These are phyloP conservation scores for Andrena camellia DNA, from an alignment of 2,888 invertebrate species.

Conservation along the genomic window DNA sequence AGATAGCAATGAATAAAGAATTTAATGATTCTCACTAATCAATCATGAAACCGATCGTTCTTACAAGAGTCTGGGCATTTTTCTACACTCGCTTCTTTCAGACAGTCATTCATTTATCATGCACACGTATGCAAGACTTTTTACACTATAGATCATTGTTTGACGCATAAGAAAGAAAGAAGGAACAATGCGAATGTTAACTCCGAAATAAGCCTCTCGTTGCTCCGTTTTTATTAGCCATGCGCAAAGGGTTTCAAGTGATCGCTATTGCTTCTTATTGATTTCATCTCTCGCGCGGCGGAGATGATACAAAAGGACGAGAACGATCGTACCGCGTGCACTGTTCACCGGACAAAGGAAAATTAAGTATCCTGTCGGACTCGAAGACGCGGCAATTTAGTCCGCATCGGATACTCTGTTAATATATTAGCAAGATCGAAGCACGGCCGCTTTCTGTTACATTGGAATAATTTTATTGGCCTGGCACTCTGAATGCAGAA, in stretches of 20 bases:
- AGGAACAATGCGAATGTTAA: constrained; percentile 23
- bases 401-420: constrained; percentile 78
- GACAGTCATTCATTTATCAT: constrained; percentile 50
- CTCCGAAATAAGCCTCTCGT: constrained; percentile 23
- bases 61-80: not conserved
- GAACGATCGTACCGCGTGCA: constrained; percentile 35
- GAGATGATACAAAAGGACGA: constrained; percentile 52
- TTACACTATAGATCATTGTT: constrained; percentile 44
- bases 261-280: constrained; percentile 65
- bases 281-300: constrained; percentile 61
- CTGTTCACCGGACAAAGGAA: constrained; percentile 72
- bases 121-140: constrained; percentile 21
- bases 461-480: constrained; percentile 38
- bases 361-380: constrained; percentile 72
- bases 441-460: constrained; percentile 47
- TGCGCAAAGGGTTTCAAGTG: constrained; percentile 36
- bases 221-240: constrained; percentile 47
- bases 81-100: not conserved
- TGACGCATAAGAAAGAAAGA: constrained; percentile 33
- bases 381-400: constrained; percentile 75
- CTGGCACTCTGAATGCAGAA: constrained; percentile 6
- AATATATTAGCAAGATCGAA: constrained; percentile 75
- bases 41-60: constrained; percentile 21
- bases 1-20: not conserved
- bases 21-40: not conserved